phyloP scores from a whole-genome alignment of 2,888 invertebrate species.

The Pandemis cinnamomeana region DNA sequence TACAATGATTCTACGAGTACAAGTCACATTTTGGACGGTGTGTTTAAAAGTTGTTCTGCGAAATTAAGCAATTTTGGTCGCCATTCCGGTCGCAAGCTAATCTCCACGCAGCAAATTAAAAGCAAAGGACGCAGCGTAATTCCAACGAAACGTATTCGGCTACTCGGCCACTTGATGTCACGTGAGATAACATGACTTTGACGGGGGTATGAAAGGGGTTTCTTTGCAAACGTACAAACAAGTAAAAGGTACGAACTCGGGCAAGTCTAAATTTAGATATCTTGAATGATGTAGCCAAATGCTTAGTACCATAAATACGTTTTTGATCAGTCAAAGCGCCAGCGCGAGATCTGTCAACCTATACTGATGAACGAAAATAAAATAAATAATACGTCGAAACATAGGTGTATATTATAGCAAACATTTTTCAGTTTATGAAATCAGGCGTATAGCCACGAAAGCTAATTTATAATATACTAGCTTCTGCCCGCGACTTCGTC shows the following conservation, averaged over 20 bases:
- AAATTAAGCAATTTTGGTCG: background rate
- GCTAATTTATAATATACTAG: too few relatives aligned
- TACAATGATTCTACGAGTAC: background rate
- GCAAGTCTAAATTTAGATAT: background rate
- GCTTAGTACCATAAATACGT: background rate
- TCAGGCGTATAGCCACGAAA: too few relatives aligned
- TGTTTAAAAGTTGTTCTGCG: background rate
- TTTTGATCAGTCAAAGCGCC: too few relatives aligned
- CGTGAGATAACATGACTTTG: slow-evolving; percentile 29
- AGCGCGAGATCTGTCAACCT: background rate
- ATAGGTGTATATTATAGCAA: too few relatives aligned
- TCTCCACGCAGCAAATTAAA: slow-evolving; percentile 17
- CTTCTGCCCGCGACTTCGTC: too few relatives aligned
- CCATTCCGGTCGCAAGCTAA: background rate
- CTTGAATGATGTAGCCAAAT: background rate
- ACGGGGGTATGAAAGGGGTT: slow-evolving; percentile 31
- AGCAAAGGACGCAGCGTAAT: slow-evolving; percentile 7
- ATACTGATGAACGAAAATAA: too few relatives aligned
- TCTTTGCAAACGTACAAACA: slow-evolving; percentile 28
- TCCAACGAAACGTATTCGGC: slow-evolving; percentile 16
- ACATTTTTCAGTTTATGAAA: too few relatives aligned
- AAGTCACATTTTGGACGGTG: background rate
- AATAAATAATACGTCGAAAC: too few relatives aligned
- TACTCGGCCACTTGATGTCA: slow-evolving; percentile 33
- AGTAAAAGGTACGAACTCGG: slow-evolving; percentile 15